Evolutionary conservation across 2,888 invertebrate genomes (phyloP).

Genomic region (Malthinus seriepunctatus): DNA sequence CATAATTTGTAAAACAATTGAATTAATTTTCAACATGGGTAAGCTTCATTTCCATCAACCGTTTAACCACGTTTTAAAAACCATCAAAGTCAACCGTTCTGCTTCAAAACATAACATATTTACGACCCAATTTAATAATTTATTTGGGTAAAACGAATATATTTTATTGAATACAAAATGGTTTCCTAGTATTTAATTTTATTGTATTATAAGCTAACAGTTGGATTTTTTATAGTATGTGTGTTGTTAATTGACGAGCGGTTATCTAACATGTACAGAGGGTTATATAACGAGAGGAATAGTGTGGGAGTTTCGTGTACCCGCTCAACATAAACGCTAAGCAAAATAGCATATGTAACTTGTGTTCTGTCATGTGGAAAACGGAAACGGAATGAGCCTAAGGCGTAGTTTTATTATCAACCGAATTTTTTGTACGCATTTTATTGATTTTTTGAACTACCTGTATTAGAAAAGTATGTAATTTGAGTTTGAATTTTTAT

Average conservation of each 20-base stretch:
- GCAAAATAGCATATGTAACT: slow-evolving; percentile 50
- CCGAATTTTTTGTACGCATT: slow-evolving; percentile 29
- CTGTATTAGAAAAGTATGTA: slow-evolving; percentile 1
- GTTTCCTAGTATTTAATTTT: slow-evolving; percentile 43
- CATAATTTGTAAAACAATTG: slow-evolving; percentile 55
- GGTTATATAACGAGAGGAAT: slow-evolving; percentile 11
- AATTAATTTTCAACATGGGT: slow-evolving; percentile 56
- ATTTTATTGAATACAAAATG: slow-evolving; percentile 47
- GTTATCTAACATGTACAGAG: slow-evolving; percentile 2
- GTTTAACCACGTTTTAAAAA: slow-evolving; percentile 45
- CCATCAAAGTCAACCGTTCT: slow-evolving; percentile 38
- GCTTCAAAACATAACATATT: slow-evolving; percentile 43
- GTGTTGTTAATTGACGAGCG: slow-evolving; percentile 15
- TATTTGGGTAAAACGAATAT: slow-evolving; percentile 40
- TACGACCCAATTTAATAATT: slow-evolving; percentile 48
- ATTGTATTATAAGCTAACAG: slow-evolving; percentile 47
- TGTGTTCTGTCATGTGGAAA: slow-evolving; percentile 55
- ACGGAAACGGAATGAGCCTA: slow-evolving; percentile 54
- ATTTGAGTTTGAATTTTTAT: no score
- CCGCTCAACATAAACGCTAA: slow-evolving; percentile 45
- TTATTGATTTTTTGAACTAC: slow-evolving; percentile 8
- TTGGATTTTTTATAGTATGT: slow-evolving; percentile 36
- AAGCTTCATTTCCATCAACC: slow-evolving; percentile 47
- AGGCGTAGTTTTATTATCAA: slow-evolving; percentile 51
- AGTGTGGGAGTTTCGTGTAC: slow-evolving; percentile 43